A percentile compares a stretch with the other conserved stretches of the same genome.
These are phyloP conservation scores for Subanguina moxae DNA, from an alignment of 1,140 invertebrate genomes.

Conservation along the genomic window DNA sequence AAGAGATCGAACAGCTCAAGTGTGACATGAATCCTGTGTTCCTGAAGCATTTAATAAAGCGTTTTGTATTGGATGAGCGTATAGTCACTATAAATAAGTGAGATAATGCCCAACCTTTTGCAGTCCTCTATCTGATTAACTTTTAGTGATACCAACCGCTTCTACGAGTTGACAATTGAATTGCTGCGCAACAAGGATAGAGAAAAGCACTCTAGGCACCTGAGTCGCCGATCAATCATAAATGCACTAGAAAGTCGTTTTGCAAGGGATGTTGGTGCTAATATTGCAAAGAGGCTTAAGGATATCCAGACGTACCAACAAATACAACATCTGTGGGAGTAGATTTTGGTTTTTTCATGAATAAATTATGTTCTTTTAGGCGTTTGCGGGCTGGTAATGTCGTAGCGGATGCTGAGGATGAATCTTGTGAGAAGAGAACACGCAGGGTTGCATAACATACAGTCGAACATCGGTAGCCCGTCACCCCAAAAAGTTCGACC, in stretches of 20 bases:
- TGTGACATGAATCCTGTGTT: constrained; percentile 49
- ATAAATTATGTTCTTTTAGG: constrained; percentile 16
- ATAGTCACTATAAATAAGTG: neutral
- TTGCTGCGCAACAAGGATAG: constrained; percentile 39
- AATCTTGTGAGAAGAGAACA: neutral
- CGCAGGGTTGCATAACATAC: no score
- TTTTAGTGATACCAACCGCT: constrained; percentile 43
- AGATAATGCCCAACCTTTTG: no score
- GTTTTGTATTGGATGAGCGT: constrained; percentile 10
- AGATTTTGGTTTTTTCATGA: neutral
- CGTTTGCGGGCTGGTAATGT: constrained; percentile 19
- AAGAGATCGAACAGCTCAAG: constrained; percentile 66
- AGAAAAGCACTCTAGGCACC: constrained; percentile 41
- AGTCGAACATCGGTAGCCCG: no score
- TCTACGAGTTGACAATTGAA: constrained; percentile 45
- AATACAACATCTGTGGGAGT: constrained; percentile 27
- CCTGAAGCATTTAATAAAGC: constrained; percentile 49
- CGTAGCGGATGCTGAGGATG: neutral
- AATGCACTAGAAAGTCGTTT: constrained; percentile 27
- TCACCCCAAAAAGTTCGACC: no score
- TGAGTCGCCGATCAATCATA: constrained; percentile 39
- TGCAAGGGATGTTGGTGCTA: constrained; percentile 4
- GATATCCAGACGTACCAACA: constrained; percentile 30
- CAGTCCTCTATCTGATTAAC: neutral
- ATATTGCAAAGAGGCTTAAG: constrained; percentile 21